phyloP scores from a whole-genome alignment of 2,113 vertebrate genomes.

The Damaliscus lunatus region DNA sequence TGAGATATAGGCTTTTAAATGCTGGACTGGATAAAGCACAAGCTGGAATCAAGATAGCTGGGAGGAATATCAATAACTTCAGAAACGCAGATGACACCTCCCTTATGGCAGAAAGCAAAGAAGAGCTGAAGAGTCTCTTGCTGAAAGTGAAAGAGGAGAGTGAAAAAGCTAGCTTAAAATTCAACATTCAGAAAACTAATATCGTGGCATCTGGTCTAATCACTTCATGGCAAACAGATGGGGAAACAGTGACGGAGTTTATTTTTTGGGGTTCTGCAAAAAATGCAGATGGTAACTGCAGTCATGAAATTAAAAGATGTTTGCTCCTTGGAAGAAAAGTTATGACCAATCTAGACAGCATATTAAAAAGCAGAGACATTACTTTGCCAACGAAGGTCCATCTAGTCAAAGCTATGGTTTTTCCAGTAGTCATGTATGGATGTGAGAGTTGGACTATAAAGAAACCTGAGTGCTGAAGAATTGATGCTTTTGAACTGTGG shows the following conservation, averaged over 20 bases:
- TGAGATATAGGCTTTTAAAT: neutral
- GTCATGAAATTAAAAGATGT: neutral
- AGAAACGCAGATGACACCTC: neutral
- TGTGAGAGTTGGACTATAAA: neutral
- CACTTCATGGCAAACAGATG: neutral
- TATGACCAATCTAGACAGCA: neutral
- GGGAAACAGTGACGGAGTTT: neutral
- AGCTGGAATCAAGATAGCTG: neutral
- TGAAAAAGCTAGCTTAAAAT: neutral
- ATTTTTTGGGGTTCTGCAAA: neutral
- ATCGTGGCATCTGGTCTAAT: neutral
- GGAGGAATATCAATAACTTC: neutral
- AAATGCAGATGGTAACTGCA: neutral
- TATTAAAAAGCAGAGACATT: neutral
- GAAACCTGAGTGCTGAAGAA: neutral
- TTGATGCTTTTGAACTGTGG: neutral
- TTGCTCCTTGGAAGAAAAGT: neutral
- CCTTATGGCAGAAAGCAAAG: neutral
- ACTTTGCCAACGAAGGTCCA: neutral
- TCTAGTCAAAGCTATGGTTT: neutral
- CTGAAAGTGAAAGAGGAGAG: neutral
- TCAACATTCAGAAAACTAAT: neutral
- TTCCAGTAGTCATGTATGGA: neutral
- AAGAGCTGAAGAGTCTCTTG: neutral
- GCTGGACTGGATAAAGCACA: neutral